These are phyloP conservation scores for Stenodema calcarata DNA, from an alignment of 2,888 invertebrate species.

Conservation along the genomic window DNA sequence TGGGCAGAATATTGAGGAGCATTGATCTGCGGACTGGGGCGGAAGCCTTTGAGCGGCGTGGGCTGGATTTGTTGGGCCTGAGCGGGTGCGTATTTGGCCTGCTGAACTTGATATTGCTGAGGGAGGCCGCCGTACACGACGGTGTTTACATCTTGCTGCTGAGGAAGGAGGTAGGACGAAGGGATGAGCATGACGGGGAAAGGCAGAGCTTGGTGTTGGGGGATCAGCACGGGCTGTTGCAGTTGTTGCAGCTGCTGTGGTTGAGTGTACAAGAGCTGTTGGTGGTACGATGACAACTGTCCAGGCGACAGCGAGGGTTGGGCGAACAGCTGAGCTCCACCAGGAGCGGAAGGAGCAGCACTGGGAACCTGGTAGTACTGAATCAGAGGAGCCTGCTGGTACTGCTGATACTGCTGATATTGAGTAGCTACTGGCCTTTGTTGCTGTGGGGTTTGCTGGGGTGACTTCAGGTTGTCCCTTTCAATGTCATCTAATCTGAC, in stretches of 20 bases:
- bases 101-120: slow-evolving; percentile 9
- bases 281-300: slow-evolving; percentile 21
- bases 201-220: slow-evolving; percentile 48
- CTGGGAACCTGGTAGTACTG: slow-evolving; percentile 23
- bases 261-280: neutral
- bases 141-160: slow-evolving; percentile 43
- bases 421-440: slow-evolving; percentile 38
- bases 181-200: slow-evolving; percentile 52
- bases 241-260: slow-evolving; percentile 46
- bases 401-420: slow-evolving; percentile 49
- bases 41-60: slow-evolving; percentile 37
- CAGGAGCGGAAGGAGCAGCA: slow-evolving; percentile 26
- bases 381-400: slow-evolving; percentile 48
- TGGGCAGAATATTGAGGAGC: neutral
- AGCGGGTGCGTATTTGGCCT: slow-evolving; percentile 17
- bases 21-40: slow-evolving; percentile 49
- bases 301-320: slow-evolving; percentile 6
- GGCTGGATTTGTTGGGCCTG: slow-evolving; percentile 39
- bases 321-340: slow-evolving; percentile 16
- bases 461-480: slow-evolving; percentile 68
- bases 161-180: slow-evolving; percentile 42
- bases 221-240: slow-evolving; percentile 46
- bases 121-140: slow-evolving; percentile 4
- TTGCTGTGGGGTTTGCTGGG: slow-evolving; percentile 37
- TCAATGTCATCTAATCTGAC: slow-evolving; percentile 78